Evolutionary conservation across 2,113 vertebrate species (phyloP), one percentile per base, ranked within the genome.

Genomic region (Oenanthe oenanthe): DNA sequence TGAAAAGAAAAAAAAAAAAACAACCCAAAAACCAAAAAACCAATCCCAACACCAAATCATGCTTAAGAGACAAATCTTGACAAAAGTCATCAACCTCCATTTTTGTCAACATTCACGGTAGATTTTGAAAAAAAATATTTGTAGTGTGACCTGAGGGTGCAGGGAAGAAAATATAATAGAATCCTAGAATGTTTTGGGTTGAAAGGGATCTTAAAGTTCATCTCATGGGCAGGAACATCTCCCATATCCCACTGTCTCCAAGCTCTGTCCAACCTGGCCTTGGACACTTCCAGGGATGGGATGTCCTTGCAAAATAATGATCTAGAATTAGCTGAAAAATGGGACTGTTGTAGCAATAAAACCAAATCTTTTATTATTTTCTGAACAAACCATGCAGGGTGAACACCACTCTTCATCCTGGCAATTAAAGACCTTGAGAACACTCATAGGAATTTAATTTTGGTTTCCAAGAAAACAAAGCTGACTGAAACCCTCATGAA

Each of bases 141-240:
- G 10, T 24, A 65, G 17, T 0, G 0, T 29, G 15, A 21, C 78
- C 34, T n/a, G 1, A 2, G 2, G 7, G 3, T 9, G 5, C 4
- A 6, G 29, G 26, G 5, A 12, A 34, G 3, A 42, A 80, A 51
- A 36, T 25, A 16, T 17, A 25, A 54, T 2, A 15, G 40, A 68
- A 54, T 40, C 4, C 4, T 20, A 7, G 32, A 75, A 42, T 32
- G 5, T 7, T 66, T 73, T 51, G 43, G 5, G 31, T 31, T 47
- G n/a, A 12, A 75, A 47, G 5, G 17, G 13, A 31, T 17, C 29
- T 34, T 53, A 34, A 82, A 60, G 13, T 10, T 40, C 17, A 48
- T 10, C 17, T 19, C 8, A 16, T 13, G 20, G 19, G 13, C 45
- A 47, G 3, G 16, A 24, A 31, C 29, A 40, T 16, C 4, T 54